These are phyloP conservation scores for Candidula unifasciata DNA, from an alignment of 2,888 invertebrate genomes.

Conservation along the genomic window DNA sequence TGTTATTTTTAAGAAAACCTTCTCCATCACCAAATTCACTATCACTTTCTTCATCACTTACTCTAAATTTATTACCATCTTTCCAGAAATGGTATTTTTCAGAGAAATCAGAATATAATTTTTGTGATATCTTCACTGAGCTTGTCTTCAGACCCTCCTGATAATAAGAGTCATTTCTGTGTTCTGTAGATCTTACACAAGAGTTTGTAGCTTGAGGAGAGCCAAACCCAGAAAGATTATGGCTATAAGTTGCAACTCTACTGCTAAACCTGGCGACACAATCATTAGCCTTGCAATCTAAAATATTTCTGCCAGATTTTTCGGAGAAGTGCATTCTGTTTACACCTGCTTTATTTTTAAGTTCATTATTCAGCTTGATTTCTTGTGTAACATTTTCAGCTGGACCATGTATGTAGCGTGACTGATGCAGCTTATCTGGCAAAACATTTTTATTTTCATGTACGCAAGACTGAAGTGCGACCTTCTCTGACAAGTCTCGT, in stretches of 20 bases:
- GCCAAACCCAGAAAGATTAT: not conserved
- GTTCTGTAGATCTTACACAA: not conserved
- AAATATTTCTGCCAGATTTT: not conserved
- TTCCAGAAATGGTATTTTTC: too few relatives aligned
- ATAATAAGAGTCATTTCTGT: not conserved
- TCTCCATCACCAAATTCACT: not conserved
- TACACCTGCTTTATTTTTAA: not conserved
- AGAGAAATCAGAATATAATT: too few relatives aligned
- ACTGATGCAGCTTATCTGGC: not conserved
- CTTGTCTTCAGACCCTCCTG: not conserved
- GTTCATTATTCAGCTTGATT: not conserved
- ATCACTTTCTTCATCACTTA: not conserved
- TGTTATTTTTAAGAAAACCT: not conserved
- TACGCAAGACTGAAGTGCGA: not conserved
- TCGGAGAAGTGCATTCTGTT: not conserved
- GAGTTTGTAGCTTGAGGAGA: not conserved
- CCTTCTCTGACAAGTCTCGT: not conserved
- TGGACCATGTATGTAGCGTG: not conserved
- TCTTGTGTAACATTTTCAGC: not conserved
- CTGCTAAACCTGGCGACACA: too few relatives aligned
- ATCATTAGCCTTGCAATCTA: not conserved
- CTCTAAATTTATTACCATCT: not conserved
- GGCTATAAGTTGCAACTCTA: not conserved
- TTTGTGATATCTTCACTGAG: not conserved
- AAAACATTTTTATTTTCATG: not conserved